These are phyloP conservation scores for Jordanella pulchra DNA, from an alignment of 2,797 vertebrate species.

Conservation along the genomic window DNA sequence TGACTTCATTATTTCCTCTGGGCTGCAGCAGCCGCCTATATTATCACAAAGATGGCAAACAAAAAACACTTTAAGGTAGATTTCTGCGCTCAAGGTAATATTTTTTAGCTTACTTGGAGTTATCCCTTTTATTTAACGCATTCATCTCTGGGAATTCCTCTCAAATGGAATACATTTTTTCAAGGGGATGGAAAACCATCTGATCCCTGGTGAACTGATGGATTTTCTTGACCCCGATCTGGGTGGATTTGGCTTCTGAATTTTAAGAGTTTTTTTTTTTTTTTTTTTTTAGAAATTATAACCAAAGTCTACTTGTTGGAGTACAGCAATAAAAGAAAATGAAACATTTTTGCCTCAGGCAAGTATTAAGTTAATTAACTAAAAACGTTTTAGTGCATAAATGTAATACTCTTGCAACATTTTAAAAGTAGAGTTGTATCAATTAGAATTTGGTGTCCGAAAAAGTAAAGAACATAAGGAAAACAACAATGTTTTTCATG, in stretches of 20 bases:
- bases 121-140: background rate
- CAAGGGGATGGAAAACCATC: conserved; percentile 5
- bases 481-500: too few species aligned
- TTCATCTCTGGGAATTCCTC: background rate
- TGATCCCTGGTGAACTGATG: background rate
- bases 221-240: background rate
- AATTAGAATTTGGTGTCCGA: background rate
- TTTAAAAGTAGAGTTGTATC: background rate
- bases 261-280: background rate
- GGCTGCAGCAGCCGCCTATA: background rate
- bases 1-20: background rate
- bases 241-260: conserved; percentile 3
- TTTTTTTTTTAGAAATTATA: conserved; percentile 2
- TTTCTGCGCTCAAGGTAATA: conserved; percentile 2
- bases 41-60: background rate
- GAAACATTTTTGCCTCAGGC: background rate
- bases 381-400: background rate
- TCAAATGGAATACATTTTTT: conserved; percentile 11
- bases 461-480: too few species aligned
- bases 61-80: conserved; percentile 5
- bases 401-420: background rate
- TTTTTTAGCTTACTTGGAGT: background rate
- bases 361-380: background rate
- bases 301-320: background rate
- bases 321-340: background rate